Evolutionary conservation across 2,113 vertebrate species (phyloP), one percentile per base, ranked within the genome.

Genomic region (Callocephalon fimbriatum): DNA sequence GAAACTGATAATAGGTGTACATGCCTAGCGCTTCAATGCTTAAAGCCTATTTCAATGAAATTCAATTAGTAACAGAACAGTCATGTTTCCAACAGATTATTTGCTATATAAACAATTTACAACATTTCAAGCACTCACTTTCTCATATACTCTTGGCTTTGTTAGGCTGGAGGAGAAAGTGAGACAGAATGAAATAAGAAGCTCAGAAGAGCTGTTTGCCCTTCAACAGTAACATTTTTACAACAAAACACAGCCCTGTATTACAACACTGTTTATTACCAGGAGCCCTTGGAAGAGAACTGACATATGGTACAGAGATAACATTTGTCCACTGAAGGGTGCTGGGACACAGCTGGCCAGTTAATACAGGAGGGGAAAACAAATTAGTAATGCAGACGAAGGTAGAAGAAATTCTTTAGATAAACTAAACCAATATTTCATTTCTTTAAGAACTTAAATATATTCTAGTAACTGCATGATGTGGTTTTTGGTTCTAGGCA

Each of bases 51-150:
- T 72, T 51, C 51, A 85, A 40, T 58, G 27, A 67, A 66, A 80
- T 53, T 56, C 38, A 44, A 45, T 58, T 32, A 58, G 59, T 21
- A 44, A 77, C 71, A 79, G 59, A 85, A n/a, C 9, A 48, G 9
- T 8, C 42, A 35, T 5, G 15, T 70, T 78, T 77, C 42, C 48
- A 66, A 32, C 7, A 38, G 40, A 77, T 38, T 73, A 94, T 88
- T 72, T 96, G 72, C 72, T 74, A 32, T 26, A 65, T 63, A 90
- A 96, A 95, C 75, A 78, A 58, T 85, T 93, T 70, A 84, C 44
- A 79, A 70, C 65, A 70, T 73, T 86, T 78, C 63, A 91, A 88
- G 53, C 67, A 86, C 85, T 79, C 42, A 8, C 67, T 96, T 90
- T 87, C 71, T 68, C 75, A n/a, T 38, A 40, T 11, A 32, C 18